Evolutionary conservation across 1,140 invertebrate genomes (phyloP), one percentile per base, ranked within the genome.

Genomic region (Adelges cooleyi): DNA sequence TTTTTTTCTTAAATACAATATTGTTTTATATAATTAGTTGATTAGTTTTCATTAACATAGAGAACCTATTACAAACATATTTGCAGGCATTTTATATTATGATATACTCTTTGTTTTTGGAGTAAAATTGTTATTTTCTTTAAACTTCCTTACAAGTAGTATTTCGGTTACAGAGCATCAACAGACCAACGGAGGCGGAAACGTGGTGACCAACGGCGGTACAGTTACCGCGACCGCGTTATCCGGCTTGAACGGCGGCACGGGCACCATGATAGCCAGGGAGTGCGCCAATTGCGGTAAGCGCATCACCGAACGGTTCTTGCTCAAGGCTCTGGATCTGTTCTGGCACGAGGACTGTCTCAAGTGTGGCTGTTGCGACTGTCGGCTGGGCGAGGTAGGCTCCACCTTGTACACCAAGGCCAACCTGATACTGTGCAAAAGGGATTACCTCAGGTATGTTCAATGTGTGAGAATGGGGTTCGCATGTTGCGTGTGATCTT

Each of bases 331-430:
- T 5, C 75, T 96, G 71, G 92, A 97, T 74, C 83, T 94, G 77
- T 86, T 89, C 71, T 98, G 95, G 94, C 95, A 98, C 77, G 95
- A 98, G 77, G 94, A 97, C 77, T 98, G 95, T 76, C 82, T 98
- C 9, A 97, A 97, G 77, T 97, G 95, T 75, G 90, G 91, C 65
- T 96, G 93, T 78, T 98, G 94, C 77, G 92, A 97, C 76, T 97
- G 93, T 77, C 81, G 94, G 50, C 82, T 98, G 46, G 95, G 94
- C 13, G 95, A 98, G 77, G 92, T 98, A n/a, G 94, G 95, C 25
- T 95, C 92, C 46, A 95, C 92, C 1, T 82, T 98, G 8, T 98
- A 94, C 77, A 92, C 91, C 33, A 94, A 94, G 76, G 94, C 92
- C 42, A 96, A 98, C 75, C 83, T 98, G 33, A 92, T 97, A 72